phyloP scores from a whole-genome alignment of 2,797 vertebrate species.

The Ispidina picta region DNA sequence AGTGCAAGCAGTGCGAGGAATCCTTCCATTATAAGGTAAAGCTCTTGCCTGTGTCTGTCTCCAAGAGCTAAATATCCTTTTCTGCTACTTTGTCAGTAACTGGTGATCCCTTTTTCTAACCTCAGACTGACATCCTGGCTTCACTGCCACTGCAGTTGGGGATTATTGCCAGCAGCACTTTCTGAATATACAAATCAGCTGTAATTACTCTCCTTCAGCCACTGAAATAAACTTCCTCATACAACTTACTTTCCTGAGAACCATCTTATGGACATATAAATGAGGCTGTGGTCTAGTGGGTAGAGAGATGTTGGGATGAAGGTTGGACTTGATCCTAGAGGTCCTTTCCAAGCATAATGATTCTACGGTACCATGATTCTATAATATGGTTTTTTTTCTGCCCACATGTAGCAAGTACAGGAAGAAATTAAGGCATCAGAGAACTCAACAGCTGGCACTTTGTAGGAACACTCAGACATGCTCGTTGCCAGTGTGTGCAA shows the following conservation, averaged over 20 bases:
- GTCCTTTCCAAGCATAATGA: no score
- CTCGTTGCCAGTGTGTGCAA: not conserved
- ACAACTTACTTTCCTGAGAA: not conserved
- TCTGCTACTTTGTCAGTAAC: not conserved
- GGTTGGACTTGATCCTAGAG: no score
- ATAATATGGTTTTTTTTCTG: not conserved
- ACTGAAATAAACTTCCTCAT: not conserved
- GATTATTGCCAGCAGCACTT: not conserved
- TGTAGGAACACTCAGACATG: not conserved
- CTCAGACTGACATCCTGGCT: not conserved
- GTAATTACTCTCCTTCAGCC: not conserved
- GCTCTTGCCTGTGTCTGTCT: not conserved
- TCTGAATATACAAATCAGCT: not conserved
- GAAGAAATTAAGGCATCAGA: not conserved
- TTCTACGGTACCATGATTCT: no score
- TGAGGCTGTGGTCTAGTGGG: no score
- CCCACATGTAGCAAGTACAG: not conserved
- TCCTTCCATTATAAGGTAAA: conserved; percentile 95
- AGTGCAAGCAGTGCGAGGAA: conserved; percentile 90
- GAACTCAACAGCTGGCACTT: not conserved
- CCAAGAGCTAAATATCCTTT: not conserved
- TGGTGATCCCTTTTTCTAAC: not conserved
- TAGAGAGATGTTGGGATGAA: no score
- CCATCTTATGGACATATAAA: not conserved
- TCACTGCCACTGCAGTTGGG: not conserved